Base-by-base conservation (phyloP, 2,888 invertebrate genomes). In the Hypena proboscidalis region DNA sequence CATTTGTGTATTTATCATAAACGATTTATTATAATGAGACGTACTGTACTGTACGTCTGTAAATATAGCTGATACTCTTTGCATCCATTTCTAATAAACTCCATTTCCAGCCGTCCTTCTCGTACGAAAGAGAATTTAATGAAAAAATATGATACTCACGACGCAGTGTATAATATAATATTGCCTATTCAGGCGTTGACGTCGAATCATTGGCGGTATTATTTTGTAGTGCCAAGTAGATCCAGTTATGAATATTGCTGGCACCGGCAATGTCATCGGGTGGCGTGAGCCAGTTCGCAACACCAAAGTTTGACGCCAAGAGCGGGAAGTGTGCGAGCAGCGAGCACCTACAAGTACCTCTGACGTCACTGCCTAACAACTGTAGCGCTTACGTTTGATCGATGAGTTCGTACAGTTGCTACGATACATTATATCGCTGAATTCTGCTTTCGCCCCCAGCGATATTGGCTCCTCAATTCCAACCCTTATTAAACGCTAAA, bases 351-450 rank as follows among this genome's bases (percentile, higher is more conserved):
- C 48, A 57, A 48, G 54, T 57, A 57, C 58, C 35, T 54, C 52
- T 48, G 49, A 57, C 58, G 60, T 63, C 61, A 48, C 22, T 50
- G 38, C 30, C 38, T 33, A 38, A 34, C 50, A 59, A 52, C 45
- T 66, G 61, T 61, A 60, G 57, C 60, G 62, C 64, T 70, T 67
- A 49, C 59, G 71, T 80, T 81, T 85, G 86, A 86, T 86, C 83
- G 83, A 86, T 85, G 83, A 77, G 74, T 71, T 75, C 64, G 54
- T 69, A 73, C 72, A 73, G 75, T 81, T 76, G 66, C 77, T 66
- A 61, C 71, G 76, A 78, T 78, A 80, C 70, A 76, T 82, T 77
- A 76, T 71, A 71, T 67, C 46, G 45, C 38, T 70, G 66, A 74
- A 71, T 61, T 70, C 67, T 46, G 60, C 62, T 60, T 56, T 58